Percentiles rank a stretch among this genome's conserved stretches.
Conservation (phyloP, 2,113 vertebrate genomes). For the Sturnus vulgaris region DNA sequence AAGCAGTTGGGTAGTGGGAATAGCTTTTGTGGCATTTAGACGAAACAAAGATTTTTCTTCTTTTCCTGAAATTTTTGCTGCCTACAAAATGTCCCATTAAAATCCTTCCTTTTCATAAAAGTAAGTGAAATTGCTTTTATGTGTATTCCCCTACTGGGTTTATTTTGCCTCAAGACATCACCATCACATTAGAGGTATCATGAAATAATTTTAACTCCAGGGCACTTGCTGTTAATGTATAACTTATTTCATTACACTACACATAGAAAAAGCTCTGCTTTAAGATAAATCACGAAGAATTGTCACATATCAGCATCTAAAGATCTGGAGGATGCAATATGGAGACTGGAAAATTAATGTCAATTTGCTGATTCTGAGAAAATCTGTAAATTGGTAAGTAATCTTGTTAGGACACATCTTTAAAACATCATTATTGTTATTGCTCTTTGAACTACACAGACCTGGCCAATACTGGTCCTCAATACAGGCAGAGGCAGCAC, state of each 20-base stretch:
- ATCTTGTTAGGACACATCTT: neutral
- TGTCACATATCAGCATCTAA: neutral
- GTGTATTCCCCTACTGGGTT: neutral
- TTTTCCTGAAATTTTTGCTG: neutral
- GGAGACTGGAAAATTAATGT: neutral
- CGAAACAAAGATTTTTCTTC: neutral
- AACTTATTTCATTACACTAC: neutral
- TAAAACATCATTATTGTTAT: neutral
- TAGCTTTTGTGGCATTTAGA: neutral
- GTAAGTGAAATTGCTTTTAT: neutral
- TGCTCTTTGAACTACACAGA: neutral
- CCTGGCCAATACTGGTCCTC: neutral
- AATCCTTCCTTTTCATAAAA: neutral
- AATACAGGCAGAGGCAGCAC: neutral
- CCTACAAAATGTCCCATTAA: neutral
- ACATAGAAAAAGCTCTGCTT: neutral
- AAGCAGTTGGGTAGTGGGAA: neutral
- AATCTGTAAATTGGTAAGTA: neutral
- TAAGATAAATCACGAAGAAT: neutral
- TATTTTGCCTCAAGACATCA: neutral
- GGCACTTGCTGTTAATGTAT: neutral
- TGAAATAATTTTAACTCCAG: neutral
- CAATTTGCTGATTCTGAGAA: neutral
- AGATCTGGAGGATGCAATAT: neutral
- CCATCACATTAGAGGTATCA: neutral